These are phyloP conservation scores for Eristalinus aeneus DNA, from an alignment of 2,888 invertebrate species.

Conservation along the genomic window DNA sequence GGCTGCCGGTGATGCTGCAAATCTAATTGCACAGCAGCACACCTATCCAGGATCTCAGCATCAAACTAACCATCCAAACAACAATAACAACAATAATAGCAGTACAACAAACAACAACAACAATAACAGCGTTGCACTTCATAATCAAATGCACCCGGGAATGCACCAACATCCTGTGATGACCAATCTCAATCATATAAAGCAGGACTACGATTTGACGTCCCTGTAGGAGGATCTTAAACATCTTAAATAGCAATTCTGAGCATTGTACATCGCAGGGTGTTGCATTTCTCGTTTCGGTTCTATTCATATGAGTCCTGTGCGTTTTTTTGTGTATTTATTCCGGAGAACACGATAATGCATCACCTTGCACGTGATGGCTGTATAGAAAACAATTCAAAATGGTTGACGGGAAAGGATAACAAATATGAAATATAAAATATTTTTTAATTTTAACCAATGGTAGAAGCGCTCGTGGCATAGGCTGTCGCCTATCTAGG, in stretches of 20 bases:
- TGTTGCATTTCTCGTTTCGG: constrained; percentile 9
- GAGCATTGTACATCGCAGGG: constrained; percentile 32
- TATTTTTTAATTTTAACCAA: constrained; percentile 2
- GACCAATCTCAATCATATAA: constrained; percentile 83
- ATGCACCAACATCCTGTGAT: constrained; percentile 78
- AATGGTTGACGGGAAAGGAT: background rate
- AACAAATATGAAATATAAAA: constrained; percentile 5
- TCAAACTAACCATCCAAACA: constrained; percentile 78
- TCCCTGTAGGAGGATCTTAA: constrained; percentile 83
- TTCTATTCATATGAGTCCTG: constrained; percentile 2
- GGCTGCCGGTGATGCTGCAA: constrained; percentile 76
- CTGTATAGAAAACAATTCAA: constrained; percentile 3
- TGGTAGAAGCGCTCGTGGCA: background rate
- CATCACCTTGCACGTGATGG: constrained; percentile 12
- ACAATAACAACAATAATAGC: constrained; percentile 72
- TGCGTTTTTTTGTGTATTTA: constrained; percentile 44
- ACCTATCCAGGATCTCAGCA: constrained; percentile 80
- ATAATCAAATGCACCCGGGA: constrained; percentile 72
- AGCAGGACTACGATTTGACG: constrained; percentile 94
- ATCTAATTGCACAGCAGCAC: constrained; percentile 76
- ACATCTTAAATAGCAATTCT: constrained; percentile 46
- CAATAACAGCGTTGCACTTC: constrained; percentile 78
- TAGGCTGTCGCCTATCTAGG: background rate
- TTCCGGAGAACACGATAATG: background rate
- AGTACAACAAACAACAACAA: constrained; percentile 60